Evolutionary conservation across 2,888 invertebrate genomes (phyloP).

Genomic region (Hirtodrosophila cameraria): DNA sequence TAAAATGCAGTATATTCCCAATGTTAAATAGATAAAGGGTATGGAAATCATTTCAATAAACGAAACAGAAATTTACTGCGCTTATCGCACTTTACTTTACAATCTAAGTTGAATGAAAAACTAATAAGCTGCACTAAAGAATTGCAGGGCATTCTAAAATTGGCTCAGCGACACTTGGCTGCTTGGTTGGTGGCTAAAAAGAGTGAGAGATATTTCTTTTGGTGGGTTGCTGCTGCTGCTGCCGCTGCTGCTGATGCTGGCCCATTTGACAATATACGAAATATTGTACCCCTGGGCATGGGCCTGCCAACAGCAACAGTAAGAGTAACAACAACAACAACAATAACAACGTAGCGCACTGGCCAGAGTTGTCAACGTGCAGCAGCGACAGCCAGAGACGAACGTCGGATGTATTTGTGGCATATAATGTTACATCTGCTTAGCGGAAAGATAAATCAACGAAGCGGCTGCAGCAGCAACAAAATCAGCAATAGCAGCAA

Average conservation of each 20-base stretch:
- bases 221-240: slow-evolving; percentile 35
- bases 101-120: no score
- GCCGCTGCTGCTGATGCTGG: slow-evolving; percentile 30
- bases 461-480: slow-evolving; percentile 48
- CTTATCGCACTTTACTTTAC: no score
- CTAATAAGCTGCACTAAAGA: slow-evolving; percentile 9
- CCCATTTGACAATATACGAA: slow-evolving; percentile 78
- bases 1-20: no score
- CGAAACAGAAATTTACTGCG: no score
- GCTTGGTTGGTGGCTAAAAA: slow-evolving; percentile 16
- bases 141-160: slow-evolving; percentile 29
- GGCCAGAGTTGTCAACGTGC: slow-evolving; percentile 67
- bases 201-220: slow-evolving; percentile 52
- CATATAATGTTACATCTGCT: slow-evolving; percentile 79
- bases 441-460: slow-evolving; percentile 79
- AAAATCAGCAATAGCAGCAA: slow-evolving; percentile 19
- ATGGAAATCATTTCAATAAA: no score
- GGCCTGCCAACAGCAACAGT: slow-evolving; percentile 30
- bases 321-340: neutral
- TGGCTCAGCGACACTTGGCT: slow-evolving; percentile 55
- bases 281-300: slow-evolving; percentile 76
- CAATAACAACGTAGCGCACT: slow-evolving; percentile 31
- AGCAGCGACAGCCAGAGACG: slow-evolving; percentile 48
- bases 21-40: no score
- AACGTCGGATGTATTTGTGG: slow-evolving; percentile 80